phyloP scores from a whole-genome alignment of 2,888 invertebrate genomes.

The Meghimatium bilineatum region DNA sequence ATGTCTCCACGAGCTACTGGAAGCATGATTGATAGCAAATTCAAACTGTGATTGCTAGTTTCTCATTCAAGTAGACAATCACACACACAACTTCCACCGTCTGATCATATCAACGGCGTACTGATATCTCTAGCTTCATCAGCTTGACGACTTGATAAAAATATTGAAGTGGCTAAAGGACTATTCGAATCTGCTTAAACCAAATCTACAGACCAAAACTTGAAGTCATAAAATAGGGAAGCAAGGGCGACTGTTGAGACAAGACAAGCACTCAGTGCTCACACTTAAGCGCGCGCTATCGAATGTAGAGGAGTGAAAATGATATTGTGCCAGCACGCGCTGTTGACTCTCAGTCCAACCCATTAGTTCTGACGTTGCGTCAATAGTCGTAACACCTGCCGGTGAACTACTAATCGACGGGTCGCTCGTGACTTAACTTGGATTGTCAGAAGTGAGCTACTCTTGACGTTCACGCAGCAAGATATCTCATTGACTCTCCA shows the following conservation, averaged over 20 bases:
- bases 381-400: slow-evolving; percentile 29
- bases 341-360: slow-evolving; percentile 16
- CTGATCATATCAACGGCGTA: slow-evolving; percentile 2
- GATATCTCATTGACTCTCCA: not conserved
- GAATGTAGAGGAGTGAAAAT: slow-evolving; percentile 17
- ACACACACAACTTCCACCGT: not conserved
- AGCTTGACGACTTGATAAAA: not conserved
- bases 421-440: slow-evolving; percentile 32
- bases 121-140: not conserved
- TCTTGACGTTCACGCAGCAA: not conserved
- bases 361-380: slow-evolving; percentile 19
- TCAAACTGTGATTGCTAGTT: not conserved
- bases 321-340: slow-evolving; percentile 23
- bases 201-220: not conserved
- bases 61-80: not conserved
- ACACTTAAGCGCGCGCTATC: slow-evolving; percentile 18
- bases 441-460: slow-evolving; percentile 1
- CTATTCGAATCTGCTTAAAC: not conserved
- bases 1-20: not conserved
- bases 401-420: not conserved
- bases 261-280: not conserved
- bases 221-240: not conserved
- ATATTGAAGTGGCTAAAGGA: not conserved
- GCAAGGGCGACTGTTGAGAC: not conserved
- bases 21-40: not conserved